phyloP scores from a whole-genome alignment of 2,888 invertebrate species.

The Dorcus parallelipipedus region DNA sequence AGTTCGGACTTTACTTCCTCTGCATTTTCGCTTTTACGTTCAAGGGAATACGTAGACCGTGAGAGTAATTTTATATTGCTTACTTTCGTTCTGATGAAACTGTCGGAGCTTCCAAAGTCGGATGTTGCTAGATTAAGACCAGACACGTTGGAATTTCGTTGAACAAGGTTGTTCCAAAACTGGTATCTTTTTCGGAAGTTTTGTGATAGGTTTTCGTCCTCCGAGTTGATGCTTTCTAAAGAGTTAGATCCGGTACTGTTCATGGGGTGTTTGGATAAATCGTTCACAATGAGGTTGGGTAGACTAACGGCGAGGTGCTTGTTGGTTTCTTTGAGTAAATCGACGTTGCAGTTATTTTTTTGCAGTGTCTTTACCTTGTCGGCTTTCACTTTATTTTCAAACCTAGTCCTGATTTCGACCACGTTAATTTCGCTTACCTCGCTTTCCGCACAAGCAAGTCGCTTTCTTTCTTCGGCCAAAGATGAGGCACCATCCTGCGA shows the following conservation, averaged over 20 bases:
- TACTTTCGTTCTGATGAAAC: too few species aligned
- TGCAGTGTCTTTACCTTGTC: not conserved
- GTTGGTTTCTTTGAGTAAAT: conserved; percentile 6
- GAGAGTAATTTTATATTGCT: too few species aligned
- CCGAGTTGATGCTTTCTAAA: not conserved
- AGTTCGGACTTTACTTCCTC: too few species aligned
- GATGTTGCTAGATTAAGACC: not conserved
- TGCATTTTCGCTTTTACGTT: too few species aligned
- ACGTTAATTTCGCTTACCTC: conserved; percentile 32
- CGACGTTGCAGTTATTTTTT: not conserved
- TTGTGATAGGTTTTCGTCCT: not conserved
- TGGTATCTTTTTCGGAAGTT: conserved; percentile 10
- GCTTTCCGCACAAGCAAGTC: conserved; percentile 32
- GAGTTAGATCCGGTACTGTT: not conserved
- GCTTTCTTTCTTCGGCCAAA: not conserved
- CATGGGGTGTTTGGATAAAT: not conserved
- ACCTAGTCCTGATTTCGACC: conserved; percentile 10
- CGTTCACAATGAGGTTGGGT: conserved; percentile 6
- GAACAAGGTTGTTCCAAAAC: conserved; percentile 13
- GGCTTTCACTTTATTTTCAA: conserved; percentile 9
- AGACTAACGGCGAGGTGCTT: conserved; percentile 8
- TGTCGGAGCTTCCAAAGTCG: not conserved
- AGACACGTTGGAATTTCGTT: not conserved
- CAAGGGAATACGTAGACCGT: too few species aligned
- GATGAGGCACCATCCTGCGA: conserved; percentile 7